Percentiles rank a stretch among this genome's conserved stretches.
Evolutionary conservation across 1,140 invertebrate genomes (phyloP).

Genomic region (Triops cancriformis): DNA sequence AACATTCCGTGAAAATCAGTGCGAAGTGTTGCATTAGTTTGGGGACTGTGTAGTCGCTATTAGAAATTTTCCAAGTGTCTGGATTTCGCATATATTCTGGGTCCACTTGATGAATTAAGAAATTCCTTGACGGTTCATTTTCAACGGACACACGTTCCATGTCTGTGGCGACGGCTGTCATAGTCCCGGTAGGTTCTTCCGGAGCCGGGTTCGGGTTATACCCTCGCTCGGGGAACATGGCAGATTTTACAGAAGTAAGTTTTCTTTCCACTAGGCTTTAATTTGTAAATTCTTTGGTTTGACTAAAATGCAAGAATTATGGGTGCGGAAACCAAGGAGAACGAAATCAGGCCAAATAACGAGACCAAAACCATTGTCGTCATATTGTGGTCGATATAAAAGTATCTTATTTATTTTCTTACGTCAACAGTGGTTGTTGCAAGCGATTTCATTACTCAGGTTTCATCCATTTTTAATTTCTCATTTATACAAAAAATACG

Average conservation of each 20-base stretch:
- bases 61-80: neutral
- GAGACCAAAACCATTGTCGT: neutral
- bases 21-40: too few species aligned
- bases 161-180: conserved; percentile 8
- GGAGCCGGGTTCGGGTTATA: neutral
- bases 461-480: conserved; percentile 1
- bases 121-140: neutral
- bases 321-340: neutral
- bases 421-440: neutral
- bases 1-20: too few species aligned
- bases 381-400: neutral
- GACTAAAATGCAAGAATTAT: neutral
- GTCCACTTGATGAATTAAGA: neutral
- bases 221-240: neutral
- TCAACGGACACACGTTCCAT: neutral
- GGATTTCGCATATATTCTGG: neutral
- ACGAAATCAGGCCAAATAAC: too few species aligned
- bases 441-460: neutral
- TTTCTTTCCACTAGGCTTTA: neutral
- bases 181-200: conserved; percentile 6
- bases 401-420: neutral
- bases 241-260: conserved; percentile 6
- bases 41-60: too few species aligned
- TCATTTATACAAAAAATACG: conserved; percentile 5
- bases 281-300: neutral